Base-by-base conservation (phyloP, 2,888 invertebrate genomes). In the Chrysolina oricalcia region DNA sequence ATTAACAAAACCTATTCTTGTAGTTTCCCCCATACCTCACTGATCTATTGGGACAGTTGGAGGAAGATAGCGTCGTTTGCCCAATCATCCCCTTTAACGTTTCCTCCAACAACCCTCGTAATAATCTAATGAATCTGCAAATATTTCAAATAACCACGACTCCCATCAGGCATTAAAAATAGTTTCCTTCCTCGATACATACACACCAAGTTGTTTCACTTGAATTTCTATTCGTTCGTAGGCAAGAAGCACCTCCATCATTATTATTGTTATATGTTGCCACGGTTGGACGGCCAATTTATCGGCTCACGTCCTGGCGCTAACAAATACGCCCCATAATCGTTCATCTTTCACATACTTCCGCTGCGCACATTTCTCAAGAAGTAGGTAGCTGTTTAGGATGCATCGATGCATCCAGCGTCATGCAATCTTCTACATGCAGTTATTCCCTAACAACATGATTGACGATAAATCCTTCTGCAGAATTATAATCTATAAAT, bases 321-420 rank as follows among this genome's bases (percentile, higher is more conserved):
- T 27, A 59, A 23, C 56, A 56, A 21, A 59, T 59, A 59, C 59
- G n/a, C 59, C 59, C 59, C 59, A 35, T 59, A 59, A 59, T 59
- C 59, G 59, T 23, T 17, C 27, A 59, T 59, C 27, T 27, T 17
- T 59, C 59, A 35, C 27, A 27, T 10, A 59, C 59, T 27, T 59
- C 59, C 59, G 56, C 56, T 59, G 59, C 23, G 59, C 15, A 27
- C 59, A 15, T 59, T 59, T 59, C 59, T 59, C 59, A 59, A 59
- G 59, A 35, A 59, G n/a, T 59, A 59, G 59, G 35, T 59, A 59
- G n/a, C 59, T 59, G n/a, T 59, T 59, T 59, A 27, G 15, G 59
- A 59, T 59, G 59, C 59, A 59, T 59, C 27, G 59, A 27, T 59
- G 59, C 27, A 59, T n/a, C 59, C 59, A 59, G 9, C 35, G 35